Evolutionary conservation across 2,797 vertebrate genomes (phyloP).

Genomic region (Geotrypetes seraphini): DNA sequence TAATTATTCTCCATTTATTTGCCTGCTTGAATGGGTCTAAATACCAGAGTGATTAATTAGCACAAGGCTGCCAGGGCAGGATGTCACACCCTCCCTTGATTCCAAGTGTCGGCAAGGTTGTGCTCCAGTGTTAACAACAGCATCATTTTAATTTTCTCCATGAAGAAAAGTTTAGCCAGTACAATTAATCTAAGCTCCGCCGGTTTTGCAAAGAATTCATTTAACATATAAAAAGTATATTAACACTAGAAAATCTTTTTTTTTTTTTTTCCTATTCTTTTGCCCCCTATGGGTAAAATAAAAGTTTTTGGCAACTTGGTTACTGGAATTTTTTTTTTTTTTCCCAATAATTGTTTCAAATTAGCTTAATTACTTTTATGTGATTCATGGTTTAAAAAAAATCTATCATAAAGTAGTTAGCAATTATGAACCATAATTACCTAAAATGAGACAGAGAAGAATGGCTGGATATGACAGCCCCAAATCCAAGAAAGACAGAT

Average conservation of each 20-base stretch:
- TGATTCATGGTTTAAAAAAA: constrained; percentile 33
- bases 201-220: constrained; percentile 47
- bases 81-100: constrained; percentile 79
- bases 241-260: constrained; percentile 31
- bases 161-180: constrained; percentile 66
- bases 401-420: constrained; percentile 26
- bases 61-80: constrained; percentile 75
- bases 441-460: constrained; percentile 9
- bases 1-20: constrained; percentile 91
- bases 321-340: constrained; percentile 44
- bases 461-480: constrained; percentile 5
- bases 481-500: constrained; percentile 15
- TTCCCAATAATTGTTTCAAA: constrained; percentile 43
- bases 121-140: constrained; percentile 73
- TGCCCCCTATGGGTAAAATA: constrained; percentile 32
- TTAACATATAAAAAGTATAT: constrained; percentile 42
- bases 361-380: constrained; percentile 42
- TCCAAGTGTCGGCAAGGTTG: constrained; percentile 73
- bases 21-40: constrained; percentile 80
- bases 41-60: constrained; percentile 94
- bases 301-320: constrained; percentile 44
- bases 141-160: constrained; percentile 67
- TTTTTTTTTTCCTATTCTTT: constrained; percentile 17
- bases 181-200: constrained; percentile 63
- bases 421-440: constrained; percentile 32